Base-by-base conservation (phyloP, 1,140 invertebrate genomes). In the Drosophila persimilis region DNA sequence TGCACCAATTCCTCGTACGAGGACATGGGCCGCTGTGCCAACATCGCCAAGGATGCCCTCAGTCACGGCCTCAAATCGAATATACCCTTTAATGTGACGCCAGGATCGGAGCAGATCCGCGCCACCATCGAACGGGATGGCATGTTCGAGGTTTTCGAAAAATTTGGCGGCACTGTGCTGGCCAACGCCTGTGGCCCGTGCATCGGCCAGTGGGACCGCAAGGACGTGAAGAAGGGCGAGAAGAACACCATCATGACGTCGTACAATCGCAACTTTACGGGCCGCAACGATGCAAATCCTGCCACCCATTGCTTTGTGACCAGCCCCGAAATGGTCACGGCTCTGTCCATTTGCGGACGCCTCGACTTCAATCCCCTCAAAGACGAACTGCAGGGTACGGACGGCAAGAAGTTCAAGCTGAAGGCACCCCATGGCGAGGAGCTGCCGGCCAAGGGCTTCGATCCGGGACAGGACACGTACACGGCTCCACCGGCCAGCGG, bases 161-260 rank as follows among this genome's bases (percentile, higher is more conserved):
- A 94, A 39, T 95, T 95, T 65, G 94, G 94, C 17, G 94, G 94
- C 71, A 95, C 94, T 55, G 94, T 99, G 0, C 93, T 99, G 69
- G 99, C 99, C 0, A 99, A 99, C 92, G 99, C 99, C 11, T 99
- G 99, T 92, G 99, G 99, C 0, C 99, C 99, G 2, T 99, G 99
- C 93, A 99, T 99, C 91, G 98, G 99, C 35, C 99, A 99, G 91
- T 99, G 99, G 99, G 98, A 99, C 92, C 94, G 97, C 52, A 94
- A 97, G 90, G 99, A 99, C 92, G 95, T 99, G 3, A 99, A 99
- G 91, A 99, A 99, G 91, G 99, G 99, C 15, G 98, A 99, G 62
- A 99, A 99, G 93, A 99, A 99, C 92, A 99, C 99, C 0, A 99
- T 99, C 90, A 98, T 99, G 11, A 99, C 97, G 3, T 99, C 99